A percentile compares a stretch with the other conserved stretches of the same genome.
phyloP scores from a whole-genome alignment of 2,888 invertebrate genomes.

The Alloscopus bannaensis region DNA sequence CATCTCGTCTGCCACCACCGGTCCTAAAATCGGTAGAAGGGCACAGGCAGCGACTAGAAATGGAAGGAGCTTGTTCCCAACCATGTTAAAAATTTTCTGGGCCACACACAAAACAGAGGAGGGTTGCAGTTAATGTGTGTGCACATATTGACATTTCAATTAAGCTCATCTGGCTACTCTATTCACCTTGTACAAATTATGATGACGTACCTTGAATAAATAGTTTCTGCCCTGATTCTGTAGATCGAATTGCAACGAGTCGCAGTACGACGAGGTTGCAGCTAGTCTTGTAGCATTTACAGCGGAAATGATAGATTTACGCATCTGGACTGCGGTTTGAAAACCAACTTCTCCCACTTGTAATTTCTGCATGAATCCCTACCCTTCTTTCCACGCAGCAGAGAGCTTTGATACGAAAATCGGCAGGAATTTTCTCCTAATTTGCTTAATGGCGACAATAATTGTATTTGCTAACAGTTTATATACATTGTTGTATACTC shows the following conservation, averaged over 20 bases:
- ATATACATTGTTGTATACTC: too few relatives aligned
- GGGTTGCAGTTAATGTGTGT: not conserved
- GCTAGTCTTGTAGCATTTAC: conserved; percentile 52
- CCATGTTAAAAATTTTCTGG: conserved; percentile 63
- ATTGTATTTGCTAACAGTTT: too few relatives aligned
- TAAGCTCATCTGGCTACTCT: too few relatives aligned
- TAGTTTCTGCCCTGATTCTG: conserved; percentile 59
- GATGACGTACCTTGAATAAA: conserved; percentile 50
- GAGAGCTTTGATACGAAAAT: too few relatives aligned
- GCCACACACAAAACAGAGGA: not conserved
- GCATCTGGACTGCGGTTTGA: conserved; percentile 44
- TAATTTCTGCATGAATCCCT: conserved; percentile 1
- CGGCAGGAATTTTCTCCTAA: too few relatives aligned
- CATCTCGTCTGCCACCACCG: conserved; percentile 69
- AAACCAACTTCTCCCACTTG: too few relatives aligned
- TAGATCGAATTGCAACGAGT: conserved; percentile 60
- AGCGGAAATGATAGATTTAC: conserved; percentile 57
- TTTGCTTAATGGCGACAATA: too few relatives aligned
- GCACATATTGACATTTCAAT: too few relatives aligned
- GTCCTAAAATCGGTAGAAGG: conserved; percentile 70
- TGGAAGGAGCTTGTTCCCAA: conserved; percentile 66
- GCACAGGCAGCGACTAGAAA: conserved; percentile 69
- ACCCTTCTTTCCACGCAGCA: not conserved
- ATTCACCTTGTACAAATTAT: too few relatives aligned
- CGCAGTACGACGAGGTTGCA: conserved; percentile 51